phyloP scores from a whole-genome alignment of 2,113 vertebrate species.

The Peromyscus maniculatus region DNA sequence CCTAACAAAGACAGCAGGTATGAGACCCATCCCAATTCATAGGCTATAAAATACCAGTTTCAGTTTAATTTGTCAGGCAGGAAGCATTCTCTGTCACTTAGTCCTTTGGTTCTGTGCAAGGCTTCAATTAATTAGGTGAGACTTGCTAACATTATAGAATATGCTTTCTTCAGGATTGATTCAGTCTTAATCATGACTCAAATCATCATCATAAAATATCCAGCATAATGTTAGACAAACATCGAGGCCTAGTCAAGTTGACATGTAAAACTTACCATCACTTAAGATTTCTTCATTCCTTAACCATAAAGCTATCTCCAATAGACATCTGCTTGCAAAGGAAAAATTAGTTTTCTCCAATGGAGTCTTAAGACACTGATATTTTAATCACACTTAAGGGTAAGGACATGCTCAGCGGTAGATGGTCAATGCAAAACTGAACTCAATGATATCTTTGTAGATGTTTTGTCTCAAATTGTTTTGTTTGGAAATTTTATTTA shows the following conservation, averaged over 20 bases:
- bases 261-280: conserved; percentile 38
- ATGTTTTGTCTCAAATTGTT: background rate
- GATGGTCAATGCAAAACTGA: background rate
- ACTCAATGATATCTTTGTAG: background rate
- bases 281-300: background rate
- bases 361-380: background rate
- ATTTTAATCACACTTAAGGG: background rate
- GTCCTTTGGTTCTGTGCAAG: background rate
- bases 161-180: background rate
- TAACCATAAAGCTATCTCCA: background rate
- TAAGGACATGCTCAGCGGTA: background rate
- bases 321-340: background rate
- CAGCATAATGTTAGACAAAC: conserved; percentile 3
- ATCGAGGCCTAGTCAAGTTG: background rate
- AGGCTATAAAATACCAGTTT: background rate
- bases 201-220: background rate
- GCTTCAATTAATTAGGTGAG: background rate
- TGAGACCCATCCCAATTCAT: background rate
- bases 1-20: background rate
- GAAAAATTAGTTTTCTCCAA: background rate
- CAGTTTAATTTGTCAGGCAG: background rate
- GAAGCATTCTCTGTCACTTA: background rate
- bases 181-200: background rate
- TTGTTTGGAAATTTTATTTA: background rate
- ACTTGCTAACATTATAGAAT: background rate